These are phyloP conservation scores for Bradypodion ventrale DNA, from an alignment of 2,797 vertebrate species.

Conservation along the genomic window DNA sequence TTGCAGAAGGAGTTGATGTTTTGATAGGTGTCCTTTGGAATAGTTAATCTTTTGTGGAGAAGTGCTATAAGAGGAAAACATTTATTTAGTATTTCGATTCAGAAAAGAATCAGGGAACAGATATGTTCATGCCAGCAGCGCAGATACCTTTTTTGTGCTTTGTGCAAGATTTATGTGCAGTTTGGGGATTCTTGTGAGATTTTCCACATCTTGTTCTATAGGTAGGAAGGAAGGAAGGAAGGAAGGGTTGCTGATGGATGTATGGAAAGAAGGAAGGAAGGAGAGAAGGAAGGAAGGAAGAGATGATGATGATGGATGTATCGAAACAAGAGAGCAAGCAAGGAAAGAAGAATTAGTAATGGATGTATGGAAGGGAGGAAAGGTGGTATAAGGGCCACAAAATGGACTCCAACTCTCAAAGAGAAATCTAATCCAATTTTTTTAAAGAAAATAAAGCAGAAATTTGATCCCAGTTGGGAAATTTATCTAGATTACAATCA, in stretches of 20 bases:
- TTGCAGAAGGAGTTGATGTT: conserved; percentile 64
- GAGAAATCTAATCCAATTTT: neutral
- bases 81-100: neutral
- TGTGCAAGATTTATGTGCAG: too few relatives aligned
- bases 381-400: too few relatives aligned
- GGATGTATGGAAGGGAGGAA: too few relatives aligned
- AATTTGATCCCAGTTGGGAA: conserved; percentile 61
- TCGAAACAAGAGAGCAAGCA: too few relatives aligned
- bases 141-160: neutral
- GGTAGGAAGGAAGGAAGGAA: conserved; percentile 28
- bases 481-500: conserved; percentile 68
- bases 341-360: too few relatives aligned
- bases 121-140: neutral
- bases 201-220: neutral
- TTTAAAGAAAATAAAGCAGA: conserved; percentile 39
- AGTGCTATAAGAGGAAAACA: conserved; percentile 1
- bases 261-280: too few relatives aligned
- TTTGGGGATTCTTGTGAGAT: neutral
- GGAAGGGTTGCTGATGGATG: too few relatives aligned
- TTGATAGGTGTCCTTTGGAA: conserved; percentile 70
- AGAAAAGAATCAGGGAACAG: neutral
- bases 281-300: too few relatives aligned
- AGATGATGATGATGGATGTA: too few relatives aligned
- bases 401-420: conserved; percentile 19
- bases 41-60: conserved; percentile 60